Conservation (phyloP, 2,113 vertebrate species). For the Cyprinodon tularosa region DNA sequence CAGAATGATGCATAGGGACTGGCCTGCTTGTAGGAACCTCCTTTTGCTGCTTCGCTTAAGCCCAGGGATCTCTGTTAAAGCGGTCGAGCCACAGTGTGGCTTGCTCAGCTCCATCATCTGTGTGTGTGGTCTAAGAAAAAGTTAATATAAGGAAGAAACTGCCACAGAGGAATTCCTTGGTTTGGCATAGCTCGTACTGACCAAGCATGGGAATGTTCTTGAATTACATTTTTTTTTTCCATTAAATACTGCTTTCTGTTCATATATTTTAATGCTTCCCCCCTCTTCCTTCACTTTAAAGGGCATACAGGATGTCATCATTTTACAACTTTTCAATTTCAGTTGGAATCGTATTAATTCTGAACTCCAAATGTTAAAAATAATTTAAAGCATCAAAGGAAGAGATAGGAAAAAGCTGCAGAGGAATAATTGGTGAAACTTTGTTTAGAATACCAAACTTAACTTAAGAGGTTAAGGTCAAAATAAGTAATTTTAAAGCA, state of each 20-base stretch:
- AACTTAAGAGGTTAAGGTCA: background rate
- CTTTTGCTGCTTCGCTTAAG: conserved; percentile 54
- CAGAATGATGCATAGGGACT: conserved; percentile 31
- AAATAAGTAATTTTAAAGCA: too few relatives aligned
- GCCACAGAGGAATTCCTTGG: conserved; percentile 54
- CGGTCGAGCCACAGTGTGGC: conserved; percentile 27
- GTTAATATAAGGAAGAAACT: conserved; percentile 61
- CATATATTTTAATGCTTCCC: conserved; percentile 26
- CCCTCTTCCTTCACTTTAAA: conserved; percentile 21
- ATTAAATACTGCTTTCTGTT: conserved; percentile 51
- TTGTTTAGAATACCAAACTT: background rate
- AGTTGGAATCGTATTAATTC: conserved; percentile 1
- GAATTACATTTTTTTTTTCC: conserved; percentile 56
- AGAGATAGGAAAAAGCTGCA: background rate
- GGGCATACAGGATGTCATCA: conserved; percentile 2
- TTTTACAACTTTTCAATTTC: conserved; percentile 15
- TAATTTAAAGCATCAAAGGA: background rate
- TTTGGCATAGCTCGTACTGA: conserved; percentile 52
- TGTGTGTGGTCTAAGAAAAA: conserved; percentile 64
- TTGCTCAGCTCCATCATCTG: conserved; percentile 34
- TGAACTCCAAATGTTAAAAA: background rate
- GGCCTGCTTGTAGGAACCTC: conserved; percentile 32
- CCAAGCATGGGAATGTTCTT: conserved; percentile 52
- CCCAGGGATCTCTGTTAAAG: conserved; percentile 52
- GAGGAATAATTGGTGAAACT: background rate